Evolutionary conservation across 2,888 invertebrate species (phyloP), one percentile per base, ranked within the genome.

Genomic region (Pharmacophagus antenor): DNA sequence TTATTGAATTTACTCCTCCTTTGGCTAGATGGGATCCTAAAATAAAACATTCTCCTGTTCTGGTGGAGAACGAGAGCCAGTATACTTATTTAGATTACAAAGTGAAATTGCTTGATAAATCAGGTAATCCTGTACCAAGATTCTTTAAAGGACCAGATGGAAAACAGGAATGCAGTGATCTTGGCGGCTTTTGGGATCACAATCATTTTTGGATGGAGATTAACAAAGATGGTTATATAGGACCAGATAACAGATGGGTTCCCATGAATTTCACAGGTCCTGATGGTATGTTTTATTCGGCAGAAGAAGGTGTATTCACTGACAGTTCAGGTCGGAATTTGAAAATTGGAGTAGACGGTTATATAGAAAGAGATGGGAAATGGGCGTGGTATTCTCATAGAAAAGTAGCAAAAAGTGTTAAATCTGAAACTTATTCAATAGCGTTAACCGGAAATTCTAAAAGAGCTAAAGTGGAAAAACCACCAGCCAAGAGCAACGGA

Each of bases 141-240:
- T 88, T 62, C 63, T 90, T 90, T 62, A 88, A 82, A 71, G 87
- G 85, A 10, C 85, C 83, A 0, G 87, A 89, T 65, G 90, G 89
- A 4, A 85, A 80, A 66, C 79, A 81, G 56, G 80, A 82, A 67
- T 90, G 90, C 59, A 88, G 85, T 60, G 90, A 90, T 70, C 75
- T 90, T 42, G 90, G 90, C 8, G 90, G 90, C 1, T 90, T 90
- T 65, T 89, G 85, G 85, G 71, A 74, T 48, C 82, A 74, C n/a
- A 70, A 72, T 10, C 77, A 79, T 22, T 58, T 72, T 54, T 90
- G 90, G 90, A 52, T 79, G 62, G 89, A 90, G 65, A 86, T 90
- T 7, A 88, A 84, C 68, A 89, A 84, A 73, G 89, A 90, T 58
- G 90, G 90, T 17, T 90, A 79, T 54, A 82, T 90, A 62, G 89